Conservation (phyloP, 2,113 vertebrate genomes). For the Parus major region DNA sequence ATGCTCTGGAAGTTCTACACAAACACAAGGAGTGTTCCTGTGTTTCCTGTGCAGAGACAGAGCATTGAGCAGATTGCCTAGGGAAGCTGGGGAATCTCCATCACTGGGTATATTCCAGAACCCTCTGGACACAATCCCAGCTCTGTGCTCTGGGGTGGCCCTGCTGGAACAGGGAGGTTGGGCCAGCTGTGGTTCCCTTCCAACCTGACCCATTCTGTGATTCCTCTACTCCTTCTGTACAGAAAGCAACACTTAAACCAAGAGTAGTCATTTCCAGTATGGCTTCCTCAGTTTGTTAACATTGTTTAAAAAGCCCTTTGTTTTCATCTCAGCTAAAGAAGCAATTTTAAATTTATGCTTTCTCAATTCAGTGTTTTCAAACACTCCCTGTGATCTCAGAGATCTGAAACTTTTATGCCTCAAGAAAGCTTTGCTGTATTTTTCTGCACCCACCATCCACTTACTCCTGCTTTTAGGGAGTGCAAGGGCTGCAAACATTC, state of each 20-base stretch:
- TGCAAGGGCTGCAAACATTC: neutral
- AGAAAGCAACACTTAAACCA: neutral
- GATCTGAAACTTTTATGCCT: neutral
- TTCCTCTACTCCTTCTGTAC: neutral
- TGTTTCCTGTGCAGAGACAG: neutral
- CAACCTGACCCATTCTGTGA: neutral
- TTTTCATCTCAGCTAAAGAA: conserved; percentile 19
- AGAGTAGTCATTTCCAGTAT: neutral
- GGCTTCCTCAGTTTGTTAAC: neutral
- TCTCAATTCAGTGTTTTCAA: neutral
- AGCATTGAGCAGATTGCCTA: neutral
- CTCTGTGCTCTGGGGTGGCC: neutral
- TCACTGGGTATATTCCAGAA: neutral
- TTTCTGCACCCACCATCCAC: neutral
- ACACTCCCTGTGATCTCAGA: neutral
- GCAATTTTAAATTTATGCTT: neutral
- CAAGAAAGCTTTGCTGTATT: neutral
- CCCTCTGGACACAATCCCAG: neutral
- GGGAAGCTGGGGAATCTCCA: neutral
- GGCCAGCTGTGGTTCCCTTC: neutral
- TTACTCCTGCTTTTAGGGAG: neutral
- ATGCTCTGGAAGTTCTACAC: neutral
- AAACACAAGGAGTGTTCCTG: neutral
- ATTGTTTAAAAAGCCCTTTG: neutral
- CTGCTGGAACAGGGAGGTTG: neutral